phyloP scores from a whole-genome alignment of 2,113 vertebrate genomes.

The Oriolus oriolus region DNA sequence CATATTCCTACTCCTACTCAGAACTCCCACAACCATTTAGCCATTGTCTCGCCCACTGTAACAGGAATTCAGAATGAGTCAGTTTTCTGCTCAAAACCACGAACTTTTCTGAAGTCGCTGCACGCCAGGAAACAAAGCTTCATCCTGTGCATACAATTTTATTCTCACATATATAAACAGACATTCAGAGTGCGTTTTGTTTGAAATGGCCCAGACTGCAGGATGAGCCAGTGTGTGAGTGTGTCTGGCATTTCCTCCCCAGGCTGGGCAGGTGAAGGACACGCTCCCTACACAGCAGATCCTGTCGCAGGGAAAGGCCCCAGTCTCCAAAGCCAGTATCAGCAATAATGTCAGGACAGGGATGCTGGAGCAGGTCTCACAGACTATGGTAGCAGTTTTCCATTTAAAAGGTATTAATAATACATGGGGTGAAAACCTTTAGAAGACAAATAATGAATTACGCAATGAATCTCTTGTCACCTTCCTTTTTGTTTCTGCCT shows the following conservation, averaged over 20 bases:
- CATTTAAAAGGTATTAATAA: not conserved
- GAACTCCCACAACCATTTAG: not conserved
- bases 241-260: not conserved
- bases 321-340: not conserved
- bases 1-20: not conserved
- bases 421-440: not conserved
- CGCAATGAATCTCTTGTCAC: not conserved
- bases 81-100: not conserved
- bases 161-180: not conserved
- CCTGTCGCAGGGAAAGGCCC: not conserved
- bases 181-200: not conserved
- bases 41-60: not conserved
- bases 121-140: not conserved
- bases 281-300: not conserved
- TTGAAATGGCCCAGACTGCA: not conserved
- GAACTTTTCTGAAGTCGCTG: not conserved
- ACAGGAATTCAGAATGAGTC: not conserved
- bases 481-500: not conserved
- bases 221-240: fast-evolving
- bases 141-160: not conserved
- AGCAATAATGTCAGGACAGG: not conserved
- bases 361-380: not conserved
- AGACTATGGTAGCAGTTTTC: not conserved
- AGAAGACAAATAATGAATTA: not conserved
- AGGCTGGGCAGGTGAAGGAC: not conserved